These are phyloP conservation scores for Triplophysa yarkandensis DNA, from an alignment of 2,797 vertebrate species.

Conservation along the genomic window DNA sequence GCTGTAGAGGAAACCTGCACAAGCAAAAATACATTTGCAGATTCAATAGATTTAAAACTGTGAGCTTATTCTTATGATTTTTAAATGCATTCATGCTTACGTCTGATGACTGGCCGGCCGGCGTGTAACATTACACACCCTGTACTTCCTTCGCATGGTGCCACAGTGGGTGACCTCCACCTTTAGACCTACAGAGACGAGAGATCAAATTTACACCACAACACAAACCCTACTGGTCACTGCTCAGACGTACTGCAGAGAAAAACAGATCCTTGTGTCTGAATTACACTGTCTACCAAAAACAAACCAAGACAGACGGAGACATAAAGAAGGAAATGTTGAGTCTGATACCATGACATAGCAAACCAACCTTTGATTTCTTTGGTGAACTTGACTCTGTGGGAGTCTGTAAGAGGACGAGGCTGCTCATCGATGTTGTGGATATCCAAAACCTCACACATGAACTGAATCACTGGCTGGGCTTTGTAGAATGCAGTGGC, in stretches of 20 bases:
- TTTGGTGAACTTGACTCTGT: constrained; percentile 99
- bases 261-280: neutral
- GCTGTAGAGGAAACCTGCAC: constrained; percentile 92
- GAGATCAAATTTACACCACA: constrained; percentile 24
- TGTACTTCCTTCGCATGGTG: constrained; percentile 96
- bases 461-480: constrained; percentile 98
- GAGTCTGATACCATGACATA: neutral
- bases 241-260: neutral
- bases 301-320: too few relatives aligned
- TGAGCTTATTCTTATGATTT: too few relatives aligned
- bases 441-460: constrained; percentile 99
- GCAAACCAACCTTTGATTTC: constrained; percentile 91
- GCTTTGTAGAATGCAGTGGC: constrained; percentile 99
- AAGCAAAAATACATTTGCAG: neutral
- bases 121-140: constrained; percentile 95
- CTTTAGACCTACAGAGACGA: constrained; percentile 85
- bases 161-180: constrained; percentile 99
- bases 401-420: constrained; percentile 95
- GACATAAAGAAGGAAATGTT: neutral
- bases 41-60: neutral
- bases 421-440: constrained; percentile 99
- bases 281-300: too few relatives aligned
- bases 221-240: neutral
- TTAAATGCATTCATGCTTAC: constrained; percentile 72
- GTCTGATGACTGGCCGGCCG: constrained; percentile 96